Percentiles rank a stretch among this genome's conserved stretches.
Evolutionary conservation across 2,888 invertebrate species (phyloP).

Genomic region (Metacarcinus magister): DNA sequence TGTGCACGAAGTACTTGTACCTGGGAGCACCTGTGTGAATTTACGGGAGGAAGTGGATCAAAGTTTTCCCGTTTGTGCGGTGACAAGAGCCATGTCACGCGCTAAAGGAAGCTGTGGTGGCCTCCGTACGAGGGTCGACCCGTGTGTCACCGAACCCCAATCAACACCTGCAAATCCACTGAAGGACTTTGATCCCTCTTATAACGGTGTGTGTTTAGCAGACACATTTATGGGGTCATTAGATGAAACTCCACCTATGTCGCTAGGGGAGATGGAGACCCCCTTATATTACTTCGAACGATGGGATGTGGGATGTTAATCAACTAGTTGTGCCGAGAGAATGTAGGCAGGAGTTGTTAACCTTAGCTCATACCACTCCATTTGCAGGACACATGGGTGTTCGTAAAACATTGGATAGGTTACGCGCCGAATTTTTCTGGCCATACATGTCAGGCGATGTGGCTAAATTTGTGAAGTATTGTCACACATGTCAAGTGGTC

Average conservation of each 20-base stretch:
- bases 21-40: not conserved
- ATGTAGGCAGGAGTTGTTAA: not conserved
- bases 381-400: not conserved
- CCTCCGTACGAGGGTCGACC: not conserved
- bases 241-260: not conserved
- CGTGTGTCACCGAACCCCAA: not conserved
- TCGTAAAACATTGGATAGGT: not conserved
- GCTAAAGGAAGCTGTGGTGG: not conserved
- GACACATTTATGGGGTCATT: not conserved
- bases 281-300: not conserved
- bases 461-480: not conserved
- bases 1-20: not conserved
- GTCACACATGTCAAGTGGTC: not conserved
- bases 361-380: not conserved
- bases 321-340: slow-evolving; percentile 15
- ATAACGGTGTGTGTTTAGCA: not conserved
- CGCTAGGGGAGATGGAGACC: not conserved
- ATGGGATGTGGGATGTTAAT: not conserved
- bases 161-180: not conserved
- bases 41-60: too few species aligned
- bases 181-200: not conserved
- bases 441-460: not conserved
- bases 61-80: not conserved
- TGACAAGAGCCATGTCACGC: not conserved
- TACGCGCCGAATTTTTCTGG: not conserved